Evolutionary conservation across 2,888 invertebrate species (phyloP).

Genomic region (Suillia variegata): DNA sequence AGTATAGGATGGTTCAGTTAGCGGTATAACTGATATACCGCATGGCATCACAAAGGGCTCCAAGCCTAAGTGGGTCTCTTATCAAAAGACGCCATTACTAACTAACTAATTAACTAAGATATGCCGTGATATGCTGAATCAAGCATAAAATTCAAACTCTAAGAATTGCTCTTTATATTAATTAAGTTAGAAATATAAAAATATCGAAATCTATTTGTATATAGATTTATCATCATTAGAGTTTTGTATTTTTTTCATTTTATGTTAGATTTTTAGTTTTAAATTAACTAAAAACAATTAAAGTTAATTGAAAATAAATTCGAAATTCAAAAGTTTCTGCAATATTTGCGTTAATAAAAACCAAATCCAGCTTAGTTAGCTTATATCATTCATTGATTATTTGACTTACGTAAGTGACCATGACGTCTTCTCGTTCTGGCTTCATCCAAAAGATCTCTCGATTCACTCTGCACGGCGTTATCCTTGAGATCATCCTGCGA

Average conservation of each 20-base stretch:
- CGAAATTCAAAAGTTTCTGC: not conserved
- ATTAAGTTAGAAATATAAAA: too few relatives aligned
- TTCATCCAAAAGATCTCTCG: conserved; percentile 43
- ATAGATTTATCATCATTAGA: too few relatives aligned
- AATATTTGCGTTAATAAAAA: too few relatives aligned
- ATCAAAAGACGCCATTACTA: too few relatives aligned
- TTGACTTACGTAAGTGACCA: not conserved
- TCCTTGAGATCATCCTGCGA: conserved; percentile 20
- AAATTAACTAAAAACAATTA: not conserved
- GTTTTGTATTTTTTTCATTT: too few relatives aligned
- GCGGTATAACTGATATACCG: too few relatives aligned
- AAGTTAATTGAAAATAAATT: not conserved
- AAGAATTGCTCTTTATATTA: too few relatives aligned
- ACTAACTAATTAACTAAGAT: too few relatives aligned
- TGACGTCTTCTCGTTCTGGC: conserved; percentile 37
- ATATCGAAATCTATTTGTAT: too few relatives aligned
- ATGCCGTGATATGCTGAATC: not conserved
- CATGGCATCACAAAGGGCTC: too few relatives aligned
- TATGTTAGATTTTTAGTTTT: not conserved
- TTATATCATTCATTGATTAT: conserved; percentile 31
- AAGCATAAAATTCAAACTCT: not conserved
- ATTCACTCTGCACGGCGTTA: conserved; percentile 26
- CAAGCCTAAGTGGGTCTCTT: too few relatives aligned
- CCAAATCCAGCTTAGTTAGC: conserved; percentile 16
- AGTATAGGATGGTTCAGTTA: too few relatives aligned